A percentile compares a stretch with the other conserved stretches of the same genome.
Evolutionary conservation across 2,888 invertebrate species (phyloP).

Genomic region (Syritta pipiens): DNA sequence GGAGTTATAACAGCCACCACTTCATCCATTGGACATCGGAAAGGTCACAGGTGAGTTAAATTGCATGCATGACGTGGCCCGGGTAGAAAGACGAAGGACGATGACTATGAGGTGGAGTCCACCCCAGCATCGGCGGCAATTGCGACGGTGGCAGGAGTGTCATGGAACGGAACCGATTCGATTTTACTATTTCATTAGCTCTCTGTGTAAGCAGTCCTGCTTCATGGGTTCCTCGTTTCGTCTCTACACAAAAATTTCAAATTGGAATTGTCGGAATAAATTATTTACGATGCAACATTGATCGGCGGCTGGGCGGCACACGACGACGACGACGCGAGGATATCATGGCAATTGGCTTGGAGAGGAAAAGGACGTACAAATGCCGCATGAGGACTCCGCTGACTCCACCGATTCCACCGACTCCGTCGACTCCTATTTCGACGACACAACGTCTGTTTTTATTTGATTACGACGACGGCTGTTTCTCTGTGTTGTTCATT

Average conservation of each 20-base stretch:
- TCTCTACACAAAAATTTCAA: too few relatives aligned
- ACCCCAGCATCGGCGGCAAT: constrained; percentile 74
- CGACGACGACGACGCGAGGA: background rate
- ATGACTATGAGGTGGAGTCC: constrained; percentile 14
- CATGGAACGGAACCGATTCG: constrained; percentile 70
- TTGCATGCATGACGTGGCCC: constrained; percentile 82
- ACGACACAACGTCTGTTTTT: too few relatives aligned
- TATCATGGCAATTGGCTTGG: background rate
- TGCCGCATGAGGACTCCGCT: too few relatives aligned
- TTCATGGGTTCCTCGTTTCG: too few relatives aligned
- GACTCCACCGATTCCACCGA: too few relatives aligned
- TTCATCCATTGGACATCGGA: constrained; percentile 82
- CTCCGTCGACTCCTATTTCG: too few relatives aligned
- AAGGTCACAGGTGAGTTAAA: constrained; percentile 82
- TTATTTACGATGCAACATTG: constrained; percentile 61
- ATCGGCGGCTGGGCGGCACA: constrained; percentile 10
- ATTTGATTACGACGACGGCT: background rate
- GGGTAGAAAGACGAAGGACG: too few relatives aligned
- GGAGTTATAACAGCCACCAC: constrained; percentile 45
- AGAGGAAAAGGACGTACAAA: too few relatives aligned
- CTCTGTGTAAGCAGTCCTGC: too few relatives aligned
- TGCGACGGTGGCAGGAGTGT: constrained; percentile 62
- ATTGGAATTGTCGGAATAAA: constrained; percentile 40
- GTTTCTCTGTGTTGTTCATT: background rate
- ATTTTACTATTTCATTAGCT: constrained; percentile 72